Evolutionary conservation across 1,140 invertebrate genomes (phyloP).

Genomic region (Gonioctena quinquepunctata): DNA sequence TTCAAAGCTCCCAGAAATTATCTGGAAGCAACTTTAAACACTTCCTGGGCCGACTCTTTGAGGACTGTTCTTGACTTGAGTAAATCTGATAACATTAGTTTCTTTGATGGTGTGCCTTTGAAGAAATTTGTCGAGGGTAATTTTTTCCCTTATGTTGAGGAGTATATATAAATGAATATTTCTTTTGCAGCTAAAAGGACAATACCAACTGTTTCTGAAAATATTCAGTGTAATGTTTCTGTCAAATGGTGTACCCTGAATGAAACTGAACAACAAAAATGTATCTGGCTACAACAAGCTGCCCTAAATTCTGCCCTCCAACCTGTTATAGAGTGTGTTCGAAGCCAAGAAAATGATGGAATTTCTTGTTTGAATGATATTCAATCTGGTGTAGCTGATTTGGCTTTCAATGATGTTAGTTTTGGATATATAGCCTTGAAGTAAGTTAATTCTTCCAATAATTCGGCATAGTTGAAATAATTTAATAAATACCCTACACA

Average conservation of each 20-base stretch:
- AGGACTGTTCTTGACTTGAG: background rate
- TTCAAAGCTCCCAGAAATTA: background rate
- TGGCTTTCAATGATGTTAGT: conserved; percentile 70
- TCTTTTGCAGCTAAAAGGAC: conserved; percentile 14
- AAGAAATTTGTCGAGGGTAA: conserved; percentile 8
- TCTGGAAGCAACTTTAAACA: background rate
- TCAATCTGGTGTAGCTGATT: conserved; percentile 63
- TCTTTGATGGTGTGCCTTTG: background rate
- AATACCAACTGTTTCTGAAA: conserved; percentile 32
- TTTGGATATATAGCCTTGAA: conserved; percentile 71
- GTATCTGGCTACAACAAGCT: conserved; percentile 62
- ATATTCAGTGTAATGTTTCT: conserved; percentile 55
- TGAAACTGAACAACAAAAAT: conserved; percentile 62
- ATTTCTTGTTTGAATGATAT: conserved; percentile 68
- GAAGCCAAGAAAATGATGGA: conserved; percentile 31
- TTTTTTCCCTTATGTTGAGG: background rate
- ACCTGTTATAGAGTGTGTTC: conserved; percentile 57
- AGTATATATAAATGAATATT: background rate
- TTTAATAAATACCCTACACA: too few relatives aligned
- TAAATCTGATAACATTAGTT: background rate
- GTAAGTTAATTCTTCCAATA: conserved; percentile 57
- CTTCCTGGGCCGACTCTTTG: background rate
- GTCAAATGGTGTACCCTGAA: conserved; percentile 65
- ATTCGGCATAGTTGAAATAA: too few relatives aligned
- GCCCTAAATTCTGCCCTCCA: conserved; percentile 62